phyloP scores from a whole-genome alignment of 2,888 invertebrate species.

The Cataglyphis livida region DNA sequence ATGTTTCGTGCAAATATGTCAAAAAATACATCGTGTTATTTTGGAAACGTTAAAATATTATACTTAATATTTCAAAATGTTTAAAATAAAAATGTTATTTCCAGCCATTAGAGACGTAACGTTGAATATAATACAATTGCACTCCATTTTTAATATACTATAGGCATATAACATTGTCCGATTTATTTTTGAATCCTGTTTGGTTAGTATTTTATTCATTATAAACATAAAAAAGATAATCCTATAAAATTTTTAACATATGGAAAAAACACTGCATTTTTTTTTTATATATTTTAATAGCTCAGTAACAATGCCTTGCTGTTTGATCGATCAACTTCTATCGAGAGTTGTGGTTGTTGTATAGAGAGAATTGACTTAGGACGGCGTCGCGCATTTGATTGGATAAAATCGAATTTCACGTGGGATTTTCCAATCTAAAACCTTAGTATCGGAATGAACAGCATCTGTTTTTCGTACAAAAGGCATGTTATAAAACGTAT shows the following conservation, averaged over 20 bases:
- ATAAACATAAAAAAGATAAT: slow-evolving; percentile 14
- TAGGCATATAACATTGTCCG: slow-evolving; percentile 2
- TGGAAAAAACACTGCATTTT: background rate
- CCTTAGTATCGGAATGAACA: background rate
- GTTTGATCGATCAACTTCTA: slow-evolving; percentile 6
- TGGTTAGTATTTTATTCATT: background rate
- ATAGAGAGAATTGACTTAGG: background rate
- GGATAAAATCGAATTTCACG: slow-evolving; percentile 22
- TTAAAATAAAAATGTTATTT: slow-evolving; percentile 25
- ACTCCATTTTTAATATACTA: slow-evolving; percentile 19
- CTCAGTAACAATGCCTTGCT: slow-evolving; percentile 11
- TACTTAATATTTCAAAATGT: too few relatives aligned
- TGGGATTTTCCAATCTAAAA: slow-evolving; percentile 15
- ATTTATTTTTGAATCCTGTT: background rate
- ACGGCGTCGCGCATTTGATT: background rate
- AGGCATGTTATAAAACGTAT: background rate
- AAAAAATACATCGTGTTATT: slow-evolving; percentile 14
- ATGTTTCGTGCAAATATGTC: background rate
- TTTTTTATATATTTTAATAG: slow-evolving; percentile 2
- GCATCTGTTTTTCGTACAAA: background rate
- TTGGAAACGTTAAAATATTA: slow-evolving; percentile 23
- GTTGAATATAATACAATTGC: background rate
- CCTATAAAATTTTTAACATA: background rate
- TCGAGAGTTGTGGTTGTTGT: background rate
- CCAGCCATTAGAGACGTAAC: slow-evolving; percentile 14